phyloP scores from a whole-genome alignment of 2,113 vertebrate genomes.

The Saguinus imperator region DNA sequence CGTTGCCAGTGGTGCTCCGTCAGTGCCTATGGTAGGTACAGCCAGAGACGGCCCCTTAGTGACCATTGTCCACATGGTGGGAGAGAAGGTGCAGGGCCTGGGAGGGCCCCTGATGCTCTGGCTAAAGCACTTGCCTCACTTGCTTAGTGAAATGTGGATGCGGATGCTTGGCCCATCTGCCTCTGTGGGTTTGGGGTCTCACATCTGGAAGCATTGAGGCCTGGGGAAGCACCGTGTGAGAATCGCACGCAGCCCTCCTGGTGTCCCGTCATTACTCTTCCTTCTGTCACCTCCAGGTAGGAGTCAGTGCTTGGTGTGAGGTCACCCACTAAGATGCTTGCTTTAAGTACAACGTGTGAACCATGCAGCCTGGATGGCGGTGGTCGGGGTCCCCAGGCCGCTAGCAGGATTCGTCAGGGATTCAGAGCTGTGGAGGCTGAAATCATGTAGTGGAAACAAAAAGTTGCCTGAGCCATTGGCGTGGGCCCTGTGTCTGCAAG shows the following conservation, averaged over 20 bases:
- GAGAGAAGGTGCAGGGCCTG: fast-evolving
- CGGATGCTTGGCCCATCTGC: fast-evolving
- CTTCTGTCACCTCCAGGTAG: background rate
- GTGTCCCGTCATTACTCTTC: fast-evolving
- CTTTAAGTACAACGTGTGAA: background rate
- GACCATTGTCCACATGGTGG: fast-evolving
- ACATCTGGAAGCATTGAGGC: background rate
- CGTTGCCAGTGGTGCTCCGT: background rate
- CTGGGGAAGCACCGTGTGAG: fast-evolving
- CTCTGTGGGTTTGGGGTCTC: background rate
- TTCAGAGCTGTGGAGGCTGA: background rate
- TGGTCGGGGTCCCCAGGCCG: background rate
- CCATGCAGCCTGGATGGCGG: background rate
- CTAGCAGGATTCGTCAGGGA: background rate
- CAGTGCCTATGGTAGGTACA: slow-evolving; percentile 29
- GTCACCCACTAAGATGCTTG: background rate
- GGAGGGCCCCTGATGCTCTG: background rate
- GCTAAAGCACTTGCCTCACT: background rate
- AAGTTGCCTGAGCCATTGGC: background rate
- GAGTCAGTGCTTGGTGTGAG: fast-evolving
- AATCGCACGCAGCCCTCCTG: fast-evolving
- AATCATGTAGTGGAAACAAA: fast-evolving
- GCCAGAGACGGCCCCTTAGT: fast-evolving
- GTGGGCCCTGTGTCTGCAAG: fast-evolving
- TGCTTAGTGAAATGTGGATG: too few relatives aligned